Evolutionary conservation across 1,140 invertebrate species (phyloP).

Genomic region (Drosophila virilis): DNA sequence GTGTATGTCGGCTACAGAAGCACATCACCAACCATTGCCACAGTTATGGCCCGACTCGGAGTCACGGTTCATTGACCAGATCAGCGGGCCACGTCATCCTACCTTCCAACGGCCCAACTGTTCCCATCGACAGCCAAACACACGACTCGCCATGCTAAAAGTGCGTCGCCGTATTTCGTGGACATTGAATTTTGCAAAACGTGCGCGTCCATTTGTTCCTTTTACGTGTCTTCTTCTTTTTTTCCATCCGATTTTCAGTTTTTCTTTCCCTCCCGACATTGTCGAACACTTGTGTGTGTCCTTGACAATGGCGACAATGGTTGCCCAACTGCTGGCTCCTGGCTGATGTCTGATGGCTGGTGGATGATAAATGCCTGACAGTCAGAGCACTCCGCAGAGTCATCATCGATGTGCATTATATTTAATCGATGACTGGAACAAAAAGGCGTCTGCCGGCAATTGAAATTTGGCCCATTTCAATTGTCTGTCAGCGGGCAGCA

Average conservation of each 20-base stretch:
- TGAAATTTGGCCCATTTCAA: conserved; percentile 20
- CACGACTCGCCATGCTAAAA: conserved; percentile 14
- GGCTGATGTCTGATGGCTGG: neutral
- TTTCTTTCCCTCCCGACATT: conserved; percentile 31
- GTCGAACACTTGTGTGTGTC: conserved; percentile 64
- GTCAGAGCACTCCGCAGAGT: conserved; percentile 20
- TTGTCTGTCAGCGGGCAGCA: conserved; percentile 17
- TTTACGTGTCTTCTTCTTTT: conserved; percentile 10
- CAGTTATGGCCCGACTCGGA: neutral
- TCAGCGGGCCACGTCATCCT: conserved; percentile 40
- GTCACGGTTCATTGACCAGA: conserved; percentile 72
- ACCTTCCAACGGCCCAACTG: conserved; percentile 14
- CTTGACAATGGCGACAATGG: conserved; percentile 31
- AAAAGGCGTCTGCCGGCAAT: conserved; percentile 19
- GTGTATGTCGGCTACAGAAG: conserved; percentile 68
- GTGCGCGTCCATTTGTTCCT: conserved; percentile 46
- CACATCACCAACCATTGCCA: neutral
- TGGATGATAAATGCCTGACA: conserved; percentile 56
- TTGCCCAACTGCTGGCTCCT: neutral
- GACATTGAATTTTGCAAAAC: conserved; percentile 36
- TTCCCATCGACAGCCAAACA: conserved; percentile 44
- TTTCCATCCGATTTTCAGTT: neutral
- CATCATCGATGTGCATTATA: conserved; percentile 34
- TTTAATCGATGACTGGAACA: conserved; percentile 28
- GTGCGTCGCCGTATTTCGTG: conserved; percentile 18